Conservation (phyloP, 1,140 invertebrate species). For the Holcopasites calliopsidis region DNA sequence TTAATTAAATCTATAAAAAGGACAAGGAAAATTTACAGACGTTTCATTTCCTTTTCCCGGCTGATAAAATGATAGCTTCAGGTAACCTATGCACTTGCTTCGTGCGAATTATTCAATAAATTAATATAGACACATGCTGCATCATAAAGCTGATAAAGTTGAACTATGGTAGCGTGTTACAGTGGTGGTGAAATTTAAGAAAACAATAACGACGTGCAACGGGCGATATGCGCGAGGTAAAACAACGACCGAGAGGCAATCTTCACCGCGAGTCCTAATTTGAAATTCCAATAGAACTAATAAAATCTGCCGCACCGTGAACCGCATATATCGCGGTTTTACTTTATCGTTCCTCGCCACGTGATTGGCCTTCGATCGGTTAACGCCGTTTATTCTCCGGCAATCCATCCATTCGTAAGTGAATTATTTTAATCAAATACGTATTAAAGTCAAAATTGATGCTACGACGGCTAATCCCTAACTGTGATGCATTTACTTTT, state of each 20-base stretch:
- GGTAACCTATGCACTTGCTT: too few species aligned
- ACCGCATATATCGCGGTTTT: not conserved
- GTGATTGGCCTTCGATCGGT: not conserved
- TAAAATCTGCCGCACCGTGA: conserved; percentile 11
- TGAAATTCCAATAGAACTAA: conserved; percentile 26
- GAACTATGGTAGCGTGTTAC: too few species aligned
- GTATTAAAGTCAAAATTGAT: conserved; percentile 17
- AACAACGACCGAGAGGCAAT: not conserved
- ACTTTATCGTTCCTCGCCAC: not conserved
- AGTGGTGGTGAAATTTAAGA: too few species aligned
- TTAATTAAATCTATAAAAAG: too few species aligned
- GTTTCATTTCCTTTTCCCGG: too few species aligned
- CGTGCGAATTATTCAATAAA: too few species aligned
- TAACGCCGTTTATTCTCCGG: not conserved
- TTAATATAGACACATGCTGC: too few species aligned
- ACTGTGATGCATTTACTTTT: not conserved
- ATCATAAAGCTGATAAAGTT: too few species aligned
- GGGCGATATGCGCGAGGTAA: not conserved
- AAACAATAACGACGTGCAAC: not conserved
- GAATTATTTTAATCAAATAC: conserved; percentile 4
- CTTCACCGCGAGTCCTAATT: conserved; percentile 5
- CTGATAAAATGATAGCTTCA: too few species aligned
- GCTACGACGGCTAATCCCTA: not conserved
- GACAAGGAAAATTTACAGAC: too few species aligned
- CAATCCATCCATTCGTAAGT: not conserved